Conservation (phyloP, 2,113 vertebrate genomes). For the Aphyosemion australe region DNA sequence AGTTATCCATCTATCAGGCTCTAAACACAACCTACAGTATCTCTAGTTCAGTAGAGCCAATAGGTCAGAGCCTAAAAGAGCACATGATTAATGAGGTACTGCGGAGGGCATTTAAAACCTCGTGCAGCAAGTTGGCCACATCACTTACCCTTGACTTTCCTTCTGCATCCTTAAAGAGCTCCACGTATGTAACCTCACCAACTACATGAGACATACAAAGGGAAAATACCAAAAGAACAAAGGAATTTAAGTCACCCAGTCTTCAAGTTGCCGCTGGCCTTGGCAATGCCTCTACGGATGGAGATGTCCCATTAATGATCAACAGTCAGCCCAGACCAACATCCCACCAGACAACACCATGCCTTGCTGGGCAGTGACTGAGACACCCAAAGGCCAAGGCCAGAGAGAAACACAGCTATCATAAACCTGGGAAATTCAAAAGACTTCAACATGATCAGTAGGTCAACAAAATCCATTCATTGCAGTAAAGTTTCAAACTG, state of each 20-base stretch:
- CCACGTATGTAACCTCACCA: constrained; percentile 99
- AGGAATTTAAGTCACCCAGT: constrained; percentile 97
- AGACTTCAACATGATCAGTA: constrained; percentile 88
- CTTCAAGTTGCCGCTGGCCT: constrained; percentile 92
- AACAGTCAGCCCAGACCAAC: constrained; percentile 92
- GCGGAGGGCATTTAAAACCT: constrained; percentile 97
- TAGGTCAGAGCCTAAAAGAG: constrained; percentile 89
- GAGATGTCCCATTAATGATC: constrained; percentile 96
- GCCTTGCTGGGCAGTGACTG: constrained; percentile 91
- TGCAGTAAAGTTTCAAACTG: constrained; percentile 85
- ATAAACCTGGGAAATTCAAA: constrained; percentile 90
- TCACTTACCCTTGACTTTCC: constrained; percentile 99
- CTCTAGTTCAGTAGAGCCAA: constrained; percentile 85
- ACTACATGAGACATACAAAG: constrained; percentile 99
- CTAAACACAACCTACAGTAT: constrained; percentile 79
- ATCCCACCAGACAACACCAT: constrained; percentile 92
- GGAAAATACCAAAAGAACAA: constrained; percentile 99
- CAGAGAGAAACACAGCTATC: constrained; percentile 89
- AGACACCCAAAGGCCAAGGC: constrained; percentile 92
- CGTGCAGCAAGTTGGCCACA: constrained; percentile 93
- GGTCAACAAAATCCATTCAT: constrained; percentile 90
- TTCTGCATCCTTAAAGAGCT: constrained; percentile 99
- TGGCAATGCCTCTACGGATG: constrained; percentile 92
- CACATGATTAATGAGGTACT: constrained; percentile 91
- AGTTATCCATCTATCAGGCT: constrained; percentile 85